Conservation (phyloP, 2,113 vertebrate species). For the Phrynosoma blainvillii region DNA sequence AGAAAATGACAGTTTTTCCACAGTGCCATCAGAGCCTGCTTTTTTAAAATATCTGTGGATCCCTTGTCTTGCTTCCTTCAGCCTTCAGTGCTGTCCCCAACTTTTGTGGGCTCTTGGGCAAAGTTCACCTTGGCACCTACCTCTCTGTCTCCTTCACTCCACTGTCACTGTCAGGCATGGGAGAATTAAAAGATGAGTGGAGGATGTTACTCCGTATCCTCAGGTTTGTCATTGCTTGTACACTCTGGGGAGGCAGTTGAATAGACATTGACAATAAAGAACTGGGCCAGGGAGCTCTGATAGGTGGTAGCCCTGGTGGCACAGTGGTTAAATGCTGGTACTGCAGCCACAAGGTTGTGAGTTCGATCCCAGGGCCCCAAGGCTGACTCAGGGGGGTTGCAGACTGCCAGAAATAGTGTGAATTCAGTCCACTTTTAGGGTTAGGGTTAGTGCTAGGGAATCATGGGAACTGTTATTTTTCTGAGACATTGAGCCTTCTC, state of each 20-base stretch:
- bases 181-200: neutral
- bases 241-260: neutral
- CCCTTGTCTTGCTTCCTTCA: neutral
- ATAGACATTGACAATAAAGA: neutral
- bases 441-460: no score
- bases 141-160: neutral
- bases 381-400: no score
- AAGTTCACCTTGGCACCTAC: neutral
- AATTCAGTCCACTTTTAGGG: no score
- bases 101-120: neutral
- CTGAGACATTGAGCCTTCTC: no score
- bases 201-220: neutral
- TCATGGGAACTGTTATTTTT: no score
- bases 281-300: no score
- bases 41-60: neutral
- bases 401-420: no score
- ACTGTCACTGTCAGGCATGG: neutral
- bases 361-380: no score
- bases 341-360: no score
- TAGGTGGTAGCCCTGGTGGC: no score
- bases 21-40: neutral
- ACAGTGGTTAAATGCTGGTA: no score
- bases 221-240: neutral
- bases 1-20: neutral
- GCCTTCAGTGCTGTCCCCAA: neutral